Evolutionary conservation across 2,888 invertebrate genomes (phyloP).

Genomic region (Aplocera efformata): DNA sequence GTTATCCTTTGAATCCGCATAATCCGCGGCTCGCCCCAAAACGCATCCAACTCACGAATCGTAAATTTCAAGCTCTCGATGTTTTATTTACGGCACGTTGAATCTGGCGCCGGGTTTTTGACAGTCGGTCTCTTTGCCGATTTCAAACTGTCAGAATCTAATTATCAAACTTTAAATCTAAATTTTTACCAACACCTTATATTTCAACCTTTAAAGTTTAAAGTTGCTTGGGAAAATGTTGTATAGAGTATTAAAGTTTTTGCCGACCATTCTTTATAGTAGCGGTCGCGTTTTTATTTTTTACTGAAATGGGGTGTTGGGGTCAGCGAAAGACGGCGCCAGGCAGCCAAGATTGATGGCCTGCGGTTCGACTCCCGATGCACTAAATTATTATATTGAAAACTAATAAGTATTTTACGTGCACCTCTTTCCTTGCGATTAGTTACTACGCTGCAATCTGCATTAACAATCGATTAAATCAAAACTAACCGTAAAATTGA

Average conservation of each 20-base stretch:
- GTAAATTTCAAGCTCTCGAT: conserved; percentile 51
- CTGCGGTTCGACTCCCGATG: conserved; percentile 49
- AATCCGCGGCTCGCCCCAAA: conserved; percentile 33
- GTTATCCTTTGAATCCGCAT: conserved; percentile 18
- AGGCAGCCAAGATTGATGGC: conserved; percentile 65
- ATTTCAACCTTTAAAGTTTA: conserved; percentile 26
- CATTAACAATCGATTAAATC: too few species aligned
- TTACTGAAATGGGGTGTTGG: conserved; percentile 62
- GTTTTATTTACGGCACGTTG: conserved; percentile 66
- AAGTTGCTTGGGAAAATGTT: conserved; percentile 29
- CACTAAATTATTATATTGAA: conserved; percentile 44
- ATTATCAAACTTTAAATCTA: conserved; percentile 55
- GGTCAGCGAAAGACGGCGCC: conserved; percentile 68
- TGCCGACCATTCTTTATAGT: conserved; percentile 67
- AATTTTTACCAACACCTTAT: conserved; percentile 30
- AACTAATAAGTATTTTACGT: conserved; percentile 48
- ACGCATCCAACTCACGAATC: conserved; percentile 45
- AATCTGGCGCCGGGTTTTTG: conserved; percentile 72
- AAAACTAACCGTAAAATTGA: background rate
- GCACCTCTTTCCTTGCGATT: conserved; percentile 5
- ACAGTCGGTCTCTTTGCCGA: conserved; percentile 75
- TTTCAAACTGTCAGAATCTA: conserved; percentile 76
- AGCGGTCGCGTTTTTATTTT: conserved; percentile 53
- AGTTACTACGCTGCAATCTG: background rate
- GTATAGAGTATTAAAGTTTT: conserved; percentile 51